Evolutionary conservation across 2,797 vertebrate genomes (phyloP).

Genomic region (Poeciliopsis gracilis): DNA sequence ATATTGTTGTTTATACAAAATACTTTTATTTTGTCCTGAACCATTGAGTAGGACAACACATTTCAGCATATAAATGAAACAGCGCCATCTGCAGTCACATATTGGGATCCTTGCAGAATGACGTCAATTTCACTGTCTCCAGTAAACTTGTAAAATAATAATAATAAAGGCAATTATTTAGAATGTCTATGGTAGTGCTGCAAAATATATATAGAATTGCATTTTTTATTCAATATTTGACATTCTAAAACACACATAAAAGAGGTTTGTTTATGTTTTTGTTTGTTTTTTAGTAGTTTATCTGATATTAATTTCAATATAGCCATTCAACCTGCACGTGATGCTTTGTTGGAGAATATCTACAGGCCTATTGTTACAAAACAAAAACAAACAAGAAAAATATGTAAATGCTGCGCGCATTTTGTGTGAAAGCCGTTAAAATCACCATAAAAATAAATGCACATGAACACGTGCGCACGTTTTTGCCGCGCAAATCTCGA

Average conservation of each 20-base stretch:
- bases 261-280: background rate
- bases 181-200: background rate
- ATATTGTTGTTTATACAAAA: background rate
- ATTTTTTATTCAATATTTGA: background rate
- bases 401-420: background rate
- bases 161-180: background rate
- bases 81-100: background rate
- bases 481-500: slow-evolving; percentile 55
- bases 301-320: background rate
- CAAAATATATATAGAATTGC: background rate
- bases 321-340: background rate
- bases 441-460: slow-evolving; percentile 7
- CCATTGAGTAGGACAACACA: background rate
- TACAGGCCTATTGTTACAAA: background rate
- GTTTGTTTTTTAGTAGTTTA: background rate
- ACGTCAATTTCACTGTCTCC: background rate
- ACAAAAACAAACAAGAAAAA: background rate
- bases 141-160: background rate
- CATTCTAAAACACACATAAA: background rate
- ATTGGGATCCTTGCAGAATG: background rate
- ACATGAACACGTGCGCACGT: slow-evolving; percentile 23
- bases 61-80: background rate
- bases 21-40: background rate
- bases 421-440: background rate
- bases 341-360: background rate